Evolutionary conservation across 2,888 invertebrate genomes (phyloP).

Genomic region (Apamea monoglypha): DNA sequence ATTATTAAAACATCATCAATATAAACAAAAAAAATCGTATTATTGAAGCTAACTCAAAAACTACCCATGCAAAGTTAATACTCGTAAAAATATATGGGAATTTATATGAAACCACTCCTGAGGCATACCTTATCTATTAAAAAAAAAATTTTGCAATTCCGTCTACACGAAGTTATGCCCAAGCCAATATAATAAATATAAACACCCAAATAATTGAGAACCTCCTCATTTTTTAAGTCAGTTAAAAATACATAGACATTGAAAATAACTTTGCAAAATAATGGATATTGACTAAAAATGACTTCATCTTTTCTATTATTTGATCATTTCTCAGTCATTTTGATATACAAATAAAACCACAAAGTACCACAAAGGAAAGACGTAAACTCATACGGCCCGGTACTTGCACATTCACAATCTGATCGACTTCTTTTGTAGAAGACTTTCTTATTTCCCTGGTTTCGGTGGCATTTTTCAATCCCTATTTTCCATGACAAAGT

Average conservation of each 20-base stretch:
- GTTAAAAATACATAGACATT: neutral
- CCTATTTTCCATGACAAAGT: slow-evolving; percentile 28
- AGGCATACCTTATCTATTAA: too few relatives aligned
- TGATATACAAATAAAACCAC: neutral
- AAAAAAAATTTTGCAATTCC: too few relatives aligned
- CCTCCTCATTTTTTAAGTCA: too few relatives aligned
- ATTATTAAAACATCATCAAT: too few relatives aligned
- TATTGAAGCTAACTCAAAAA: too few relatives aligned
- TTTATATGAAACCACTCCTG: too few relatives aligned
- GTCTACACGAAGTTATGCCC: too few relatives aligned
- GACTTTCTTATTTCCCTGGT: neutral
- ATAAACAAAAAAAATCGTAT: too few relatives aligned
- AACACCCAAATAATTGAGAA: too few relatives aligned
- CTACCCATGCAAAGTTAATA: too few relatives aligned
- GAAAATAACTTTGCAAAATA: neutral
- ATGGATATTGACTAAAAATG: neutral
- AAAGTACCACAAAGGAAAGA: neutral
- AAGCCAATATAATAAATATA: too few relatives aligned
- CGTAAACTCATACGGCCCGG: neutral
- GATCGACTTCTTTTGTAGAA: neutral
- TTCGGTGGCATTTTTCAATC: slow-evolving; percentile 8
- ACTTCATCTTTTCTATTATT: neutral
- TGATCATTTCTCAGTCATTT: neutral
- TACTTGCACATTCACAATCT: neutral
- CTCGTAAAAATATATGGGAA: too few relatives aligned